phyloP scores from a whole-genome alignment of 2,888 invertebrate genomes.

The Neuroscelio doddi region DNA sequence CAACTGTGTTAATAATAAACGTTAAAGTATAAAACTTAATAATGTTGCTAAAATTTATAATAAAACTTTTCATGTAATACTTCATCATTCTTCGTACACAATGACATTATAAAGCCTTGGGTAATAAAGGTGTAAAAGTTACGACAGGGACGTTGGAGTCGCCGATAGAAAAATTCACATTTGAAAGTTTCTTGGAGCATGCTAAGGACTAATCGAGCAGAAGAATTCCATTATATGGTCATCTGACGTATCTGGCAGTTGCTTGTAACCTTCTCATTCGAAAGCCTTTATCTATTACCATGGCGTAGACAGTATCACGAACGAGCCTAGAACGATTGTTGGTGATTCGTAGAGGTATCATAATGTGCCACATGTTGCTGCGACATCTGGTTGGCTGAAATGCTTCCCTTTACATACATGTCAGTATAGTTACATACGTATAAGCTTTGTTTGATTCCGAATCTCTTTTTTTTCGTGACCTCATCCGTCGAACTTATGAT shows the following conservation, averaged over 20 bases:
- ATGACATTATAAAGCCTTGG: no score
- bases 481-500: neutral
- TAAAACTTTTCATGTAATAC: no score
- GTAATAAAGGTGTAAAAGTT: constrained; percentile 4
- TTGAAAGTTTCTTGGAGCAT: neutral
- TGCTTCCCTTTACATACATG: constrained; percentile 8
- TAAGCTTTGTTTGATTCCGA: neutral
- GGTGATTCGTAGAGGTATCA: constrained; percentile 10
- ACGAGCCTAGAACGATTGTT: constrained; percentile 11
- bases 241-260: constrained; percentile 6
- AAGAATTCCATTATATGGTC: constrained; percentile 13
- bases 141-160: no score
- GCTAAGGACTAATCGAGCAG: constrained; percentile 8
- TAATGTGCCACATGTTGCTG: constrained; percentile 40
- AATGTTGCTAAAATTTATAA: no score
- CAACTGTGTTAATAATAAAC: no score
- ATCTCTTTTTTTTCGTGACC: constrained; percentile 2
- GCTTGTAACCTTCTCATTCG: constrained; percentile 14
- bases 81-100: no score
- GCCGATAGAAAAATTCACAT: neutral
- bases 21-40: no score
- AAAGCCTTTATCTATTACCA: constrained; percentile 15
- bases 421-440: no score
- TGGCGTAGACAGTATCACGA: constrained; percentile 5
- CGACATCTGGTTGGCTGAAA: constrained; percentile 23